Evolutionary conservation across 2,888 invertebrate species (phyloP), one percentile per base, ranked within the genome.

Genomic region (Sphaerophoria rueppellii): DNA sequence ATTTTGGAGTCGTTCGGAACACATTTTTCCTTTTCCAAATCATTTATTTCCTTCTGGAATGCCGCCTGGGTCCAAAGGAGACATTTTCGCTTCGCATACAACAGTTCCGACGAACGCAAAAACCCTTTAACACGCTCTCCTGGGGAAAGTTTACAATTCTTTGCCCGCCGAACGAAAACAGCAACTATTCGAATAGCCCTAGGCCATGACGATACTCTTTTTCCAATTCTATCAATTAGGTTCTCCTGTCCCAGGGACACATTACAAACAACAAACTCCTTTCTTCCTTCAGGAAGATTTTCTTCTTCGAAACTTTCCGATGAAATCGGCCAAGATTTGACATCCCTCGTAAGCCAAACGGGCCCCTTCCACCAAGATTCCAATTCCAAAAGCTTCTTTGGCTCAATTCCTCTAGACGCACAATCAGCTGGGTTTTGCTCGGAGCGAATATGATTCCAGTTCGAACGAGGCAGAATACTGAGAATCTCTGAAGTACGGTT

Each of bases 401-500:
- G 86, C 9, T 14, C 14, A 1, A 83, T 34, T 2, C 89, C 88
- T 88, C 88, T 0, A 7, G 40, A 43, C 11, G 40, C 40, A 43
- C 40, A 43, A 43, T 43, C 40, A 43, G 88, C 88, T 6, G 87
- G 87, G 54, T 88, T 89, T 9, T 82, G 55, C 3, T 48, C 67
- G 4, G 87, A 43, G 40, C 48, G 48, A 48, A 48, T 48, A 48
- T 48, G 14, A 14, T 48, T 12, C 48, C 40, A 43, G 7, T 50
- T 32, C 0, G 58, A 63, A n/a, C 54, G 37, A 0, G 80, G 57
- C 2, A 78, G 43, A 0, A 14, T 50, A 4, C 87, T 71, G 2
- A 86, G 48, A 32, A 88, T 87, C 54, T 86, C 67, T 12, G 85
- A 54, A 7, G 87, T 87, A 0, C 88, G 78, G 43, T 87, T 88